Evolutionary conservation across 2,888 invertebrate species (phyloP).

Genomic region (Plebejus argus): DNA sequence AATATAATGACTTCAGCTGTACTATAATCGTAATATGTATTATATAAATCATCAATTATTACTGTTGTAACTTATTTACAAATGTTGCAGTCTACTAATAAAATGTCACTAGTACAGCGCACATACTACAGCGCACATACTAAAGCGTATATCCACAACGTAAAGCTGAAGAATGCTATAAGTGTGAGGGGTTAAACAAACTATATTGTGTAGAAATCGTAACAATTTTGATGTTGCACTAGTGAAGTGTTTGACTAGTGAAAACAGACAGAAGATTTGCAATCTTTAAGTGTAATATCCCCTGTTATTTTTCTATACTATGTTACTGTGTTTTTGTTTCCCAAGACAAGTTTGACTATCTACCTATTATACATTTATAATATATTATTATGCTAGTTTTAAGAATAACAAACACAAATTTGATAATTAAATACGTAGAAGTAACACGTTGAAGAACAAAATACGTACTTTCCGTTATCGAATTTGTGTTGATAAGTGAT

Average conservation of each 20-base stretch:
- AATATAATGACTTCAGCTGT: too few species aligned
- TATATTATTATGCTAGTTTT: slow-evolving; percentile 4
- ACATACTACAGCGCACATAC: neutral
- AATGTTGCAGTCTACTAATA: neutral
- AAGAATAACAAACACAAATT: neutral
- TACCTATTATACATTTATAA: neutral
- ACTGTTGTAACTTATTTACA: too few species aligned
- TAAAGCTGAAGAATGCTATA: neutral
- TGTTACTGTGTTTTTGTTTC: neutral
- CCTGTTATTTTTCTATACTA: neutral
- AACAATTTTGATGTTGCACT: neutral
- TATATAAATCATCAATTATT: neutral
- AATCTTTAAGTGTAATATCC: neutral
- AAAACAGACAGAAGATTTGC: neutral
- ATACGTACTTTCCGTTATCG: neutral
- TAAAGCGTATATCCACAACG: neutral
- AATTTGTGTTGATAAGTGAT: neutral
- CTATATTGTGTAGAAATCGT: neutral
- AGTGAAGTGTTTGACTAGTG: too few species aligned
- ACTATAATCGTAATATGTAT: neutral
- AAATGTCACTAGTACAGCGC: neutral
- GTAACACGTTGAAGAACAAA: neutral
- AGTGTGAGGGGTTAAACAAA: neutral
- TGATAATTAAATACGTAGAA: neutral
- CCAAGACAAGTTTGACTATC: neutral